Evolutionary conservation across 2,888 invertebrate species (phyloP).

Genomic region (Lamellibrachia satsuma): DNA sequence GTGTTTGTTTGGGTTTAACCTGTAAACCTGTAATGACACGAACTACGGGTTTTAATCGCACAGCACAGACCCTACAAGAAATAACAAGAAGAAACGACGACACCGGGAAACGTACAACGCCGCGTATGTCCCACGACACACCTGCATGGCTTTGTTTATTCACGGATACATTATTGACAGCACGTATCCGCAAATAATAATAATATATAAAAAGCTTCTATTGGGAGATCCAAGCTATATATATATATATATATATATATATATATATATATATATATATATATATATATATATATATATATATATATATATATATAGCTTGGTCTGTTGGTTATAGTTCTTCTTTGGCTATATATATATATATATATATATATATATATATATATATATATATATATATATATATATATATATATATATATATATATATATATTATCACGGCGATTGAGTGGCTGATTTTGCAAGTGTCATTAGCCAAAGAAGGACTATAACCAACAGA

Average conservation of each 20-base stretch:
- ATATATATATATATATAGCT: no score
- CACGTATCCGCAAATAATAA: neutral
- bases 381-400: no score
- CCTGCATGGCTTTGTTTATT: neutral
- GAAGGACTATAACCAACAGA: neutral
- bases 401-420: no score
- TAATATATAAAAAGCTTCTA: neutral
- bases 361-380: no score
- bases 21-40: neutral
- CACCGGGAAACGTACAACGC: neutral
- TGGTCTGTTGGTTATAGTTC: no score
- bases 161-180: neutral
- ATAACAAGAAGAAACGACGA: no score
- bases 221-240: no score
- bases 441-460: neutral
- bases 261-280: no score
- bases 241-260: no score
- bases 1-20: neutral
- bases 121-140: neutral
- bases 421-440: neutral
- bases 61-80: neutral
- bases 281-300: no score
- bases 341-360: no score
- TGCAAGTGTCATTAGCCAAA: neutral
- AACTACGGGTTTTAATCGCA: neutral